Base-by-base conservation (phyloP, 2,888 invertebrate genomes). In the Tinea semifulvella region DNA sequence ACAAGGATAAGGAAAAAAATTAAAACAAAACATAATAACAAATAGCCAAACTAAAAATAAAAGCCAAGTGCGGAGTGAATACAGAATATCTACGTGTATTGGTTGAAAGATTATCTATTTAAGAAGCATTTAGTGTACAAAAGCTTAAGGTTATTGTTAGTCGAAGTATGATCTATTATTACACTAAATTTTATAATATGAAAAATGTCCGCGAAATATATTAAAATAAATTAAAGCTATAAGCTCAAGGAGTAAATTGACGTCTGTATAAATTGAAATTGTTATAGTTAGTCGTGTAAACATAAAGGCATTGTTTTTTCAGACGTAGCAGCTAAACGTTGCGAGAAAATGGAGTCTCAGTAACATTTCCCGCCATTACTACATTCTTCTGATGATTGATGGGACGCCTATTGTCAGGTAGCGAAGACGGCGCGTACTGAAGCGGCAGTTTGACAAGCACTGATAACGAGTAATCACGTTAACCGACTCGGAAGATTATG, bases 351-450 rank as follows among this genome's bases (percentile, higher is more conserved):
- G 62, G 54, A 50, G 56, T 55, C 56, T 54, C 53, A 35, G 38
- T 18, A 43, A 28, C 31, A 31, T 28, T 44, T 44, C 44, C 31
- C 44, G 56, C 56, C 54, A 59, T 58, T 60, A 56, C 50, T 54
- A 56, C 57, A 59, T 60, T 60, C 58, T 54, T 54, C 57, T 52
- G 55, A 62, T 79, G 79, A 79, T 80, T 76, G 77, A 79, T 80
- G 74, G 65, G 58, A 22, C 26, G 55, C 59, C 65, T 68, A 71
- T 71, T 71, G 71, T 72, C 71, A 69, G 70, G 68, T 69, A 56
- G 36, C 22, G 44, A 44, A 31, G 38, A 39, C 38, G 38, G 44
- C 31, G 22, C 44, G 22, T 40, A 40, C 40, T 22, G 40, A 22
- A 40, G 40, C 40, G 60, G 58, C 57, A 60, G 46, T 46, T 46